Evolutionary conservation across 2,113 vertebrate species (phyloP).

Genomic region (Brachirus orientalis): DNA sequence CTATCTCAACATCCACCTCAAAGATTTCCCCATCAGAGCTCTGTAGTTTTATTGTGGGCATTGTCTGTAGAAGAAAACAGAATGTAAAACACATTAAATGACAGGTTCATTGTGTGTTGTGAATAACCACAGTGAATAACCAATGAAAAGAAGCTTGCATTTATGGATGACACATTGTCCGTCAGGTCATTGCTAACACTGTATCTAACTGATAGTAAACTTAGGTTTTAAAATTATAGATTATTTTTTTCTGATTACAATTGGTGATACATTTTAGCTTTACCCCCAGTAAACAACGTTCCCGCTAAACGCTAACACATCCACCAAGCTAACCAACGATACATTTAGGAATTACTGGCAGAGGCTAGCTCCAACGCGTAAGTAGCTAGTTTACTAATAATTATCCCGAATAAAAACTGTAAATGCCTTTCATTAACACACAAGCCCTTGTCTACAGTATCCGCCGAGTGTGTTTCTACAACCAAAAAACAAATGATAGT

Average conservation of each 20-base stretch:
- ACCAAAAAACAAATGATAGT: not conserved
- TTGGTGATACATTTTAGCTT: not conserved
- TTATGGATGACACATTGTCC: not conserved
- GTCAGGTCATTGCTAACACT: not conserved
- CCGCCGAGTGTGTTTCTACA: not conserved
- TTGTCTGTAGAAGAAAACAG: constrained; percentile 73
- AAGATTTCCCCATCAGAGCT: constrained; percentile 99
- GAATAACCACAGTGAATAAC: no score
- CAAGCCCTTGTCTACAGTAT: no score
- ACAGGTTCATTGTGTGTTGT: not conserved
- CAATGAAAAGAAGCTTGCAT: no score
- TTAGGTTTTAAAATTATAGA: accelerated
- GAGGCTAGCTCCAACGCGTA: no score
- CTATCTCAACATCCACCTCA: constrained; percentile 99
- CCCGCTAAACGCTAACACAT: no score
- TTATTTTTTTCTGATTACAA: no score
- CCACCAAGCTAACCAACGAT: no score
- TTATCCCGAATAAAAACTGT: no score
- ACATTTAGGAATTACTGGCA: no score
- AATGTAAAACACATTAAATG: not conserved
- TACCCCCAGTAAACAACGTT: no score
- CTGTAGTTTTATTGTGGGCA: constrained; percentile 99
- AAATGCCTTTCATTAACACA: no score
- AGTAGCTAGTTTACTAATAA: no score
- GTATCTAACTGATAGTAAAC: not conserved